Conservation (phyloP, 1,140 invertebrate genomes). For the Apis mellifera region Amel_HAv3.1 CM009936.2:10082501-10083000, state of each 20-base stretch:
- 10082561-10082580: neutral
- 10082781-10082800: constrained; percentile 14
- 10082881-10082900: neutral
- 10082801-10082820: neutral
- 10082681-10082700: constrained; percentile 7
- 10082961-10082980: neutral
- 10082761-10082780: constrained; percentile 12
- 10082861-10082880: constrained; percentile 7
- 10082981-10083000: neutral
- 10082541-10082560: neutral
- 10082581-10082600: neutral
- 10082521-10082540: too few relatives aligned
- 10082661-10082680: neutral
- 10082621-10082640: too few relatives aligned
- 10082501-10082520: too few relatives aligned
- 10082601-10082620: neutral
- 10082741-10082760: neutral
- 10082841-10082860: neutral
- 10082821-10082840: constrained; percentile 33
- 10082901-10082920: constrained; percentile 7
- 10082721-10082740: neutral
- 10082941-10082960: neutral
- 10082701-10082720: neutral
- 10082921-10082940: neutral
- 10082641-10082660: neutral